Evolutionary conservation across 2,888 invertebrate species (phyloP), one percentile per base, ranked within the genome.

Genomic region (Sceliomorpha sp.): DNA sequence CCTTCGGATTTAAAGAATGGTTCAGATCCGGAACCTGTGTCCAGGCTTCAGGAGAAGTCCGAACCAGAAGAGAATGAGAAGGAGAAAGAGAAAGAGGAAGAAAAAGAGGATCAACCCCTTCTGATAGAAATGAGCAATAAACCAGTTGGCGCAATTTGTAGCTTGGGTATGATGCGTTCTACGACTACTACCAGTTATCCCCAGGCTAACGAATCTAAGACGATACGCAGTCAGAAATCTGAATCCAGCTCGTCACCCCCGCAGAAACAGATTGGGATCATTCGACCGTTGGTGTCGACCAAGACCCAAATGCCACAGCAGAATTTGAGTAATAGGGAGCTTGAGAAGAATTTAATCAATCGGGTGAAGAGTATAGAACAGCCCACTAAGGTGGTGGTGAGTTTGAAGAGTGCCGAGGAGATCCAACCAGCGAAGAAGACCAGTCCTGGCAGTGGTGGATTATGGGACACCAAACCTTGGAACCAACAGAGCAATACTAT

Each of bases 321-420:
- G 67, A 86, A 86, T 66, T 87, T 93, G 50, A 92, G 92, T 39
- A 90, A 91, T 60, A 88, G 91, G 48, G 93, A 93, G 85, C 90
- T 92, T 50, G 93, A 93, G 81, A 93, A 93, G 84, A 93, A 93
- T 87, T 88, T 92, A 36, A 93, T 92, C 63, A 93, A 93, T 87
- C 90, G 91, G 71, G 91, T 91, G 62, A 93, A 93, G 83, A 92
- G 91, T 47, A 89, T 89, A 66, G 90, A 91, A 76, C 89, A 89
- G 69, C 89, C 89, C 7, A 90, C 78, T 66, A 89, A 89, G 73
- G 89, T 89, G 2, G 88, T 89, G n/a, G 89, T 89, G 47, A 88
- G 88, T 63, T 74, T 88, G 63, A 88, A 89, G 72, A 88, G 75
- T 74, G 83, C 82, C 1, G 88, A 87, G 2, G 88, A 88, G 53